phyloP scores from a whole-genome alignment of 2,113 vertebrate genomes.

The Baryphthengus martii region DNA sequence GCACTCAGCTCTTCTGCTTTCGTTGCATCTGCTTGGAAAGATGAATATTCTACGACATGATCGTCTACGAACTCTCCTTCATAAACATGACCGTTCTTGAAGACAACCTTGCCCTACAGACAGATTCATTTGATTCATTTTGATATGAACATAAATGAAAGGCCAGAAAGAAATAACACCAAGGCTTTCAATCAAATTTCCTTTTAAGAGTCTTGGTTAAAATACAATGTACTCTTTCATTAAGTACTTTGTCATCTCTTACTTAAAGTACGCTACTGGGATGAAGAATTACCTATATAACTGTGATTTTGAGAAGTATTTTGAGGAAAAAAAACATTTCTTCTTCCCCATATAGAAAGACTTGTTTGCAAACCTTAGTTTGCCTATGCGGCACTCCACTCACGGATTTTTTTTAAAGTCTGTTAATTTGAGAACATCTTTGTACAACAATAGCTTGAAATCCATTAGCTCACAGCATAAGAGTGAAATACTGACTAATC shows the following conservation, averaged over 20 bases:
- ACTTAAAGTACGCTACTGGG: not conserved
- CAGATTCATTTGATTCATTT: not conserved
- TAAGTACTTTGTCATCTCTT: not conserved
- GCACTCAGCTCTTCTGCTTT: not conserved
- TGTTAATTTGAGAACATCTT: not conserved
- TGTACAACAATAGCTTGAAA: not conserved
- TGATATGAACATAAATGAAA: not conserved
- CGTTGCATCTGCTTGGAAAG: not conserved
- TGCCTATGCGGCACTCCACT: not conserved
- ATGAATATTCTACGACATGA: conserved; percentile 37
- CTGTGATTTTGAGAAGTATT: not conserved
- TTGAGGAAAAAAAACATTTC: not conserved
- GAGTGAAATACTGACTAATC: not conserved
- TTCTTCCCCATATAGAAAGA: not conserved
- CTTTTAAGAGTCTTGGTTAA: not conserved
- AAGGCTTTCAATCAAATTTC: not conserved
- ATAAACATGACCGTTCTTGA: conserved; percentile 76
- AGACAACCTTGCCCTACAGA: conserved; percentile 78
- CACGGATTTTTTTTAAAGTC: not conserved
- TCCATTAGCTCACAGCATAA: not conserved
- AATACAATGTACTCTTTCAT: not conserved
- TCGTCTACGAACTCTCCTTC: conserved; percentile 79
- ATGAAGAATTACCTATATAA: not conserved
- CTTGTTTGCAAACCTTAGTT: not conserved
- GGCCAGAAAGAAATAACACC: not conserved